Percentiles rank a stretch among this genome's conserved stretches.
Evolutionary conservation across 2,797 vertebrate genomes (phyloP).

Genomic region (Rhynchotus rufescens): DNA sequence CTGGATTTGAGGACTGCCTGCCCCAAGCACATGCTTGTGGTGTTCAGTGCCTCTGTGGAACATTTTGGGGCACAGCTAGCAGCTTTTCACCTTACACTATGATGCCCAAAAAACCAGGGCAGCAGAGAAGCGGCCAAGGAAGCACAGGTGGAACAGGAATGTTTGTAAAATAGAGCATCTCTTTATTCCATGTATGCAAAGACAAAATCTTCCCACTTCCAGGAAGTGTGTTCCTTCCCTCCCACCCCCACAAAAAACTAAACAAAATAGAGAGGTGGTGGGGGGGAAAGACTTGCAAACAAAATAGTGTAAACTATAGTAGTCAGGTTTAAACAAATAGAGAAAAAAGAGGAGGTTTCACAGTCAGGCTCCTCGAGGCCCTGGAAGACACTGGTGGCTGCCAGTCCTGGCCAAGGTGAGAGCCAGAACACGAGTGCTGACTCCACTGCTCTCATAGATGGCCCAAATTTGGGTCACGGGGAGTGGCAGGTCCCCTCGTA

Average conservation of each 20-base stretch:
- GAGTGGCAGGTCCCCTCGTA: too few relatives aligned
- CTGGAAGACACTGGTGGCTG: too few relatives aligned
- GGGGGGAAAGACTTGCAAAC: neutral
- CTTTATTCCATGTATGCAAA: slow-evolving; percentile 56
- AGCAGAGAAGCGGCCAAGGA: neutral
- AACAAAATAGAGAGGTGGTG: neutral
- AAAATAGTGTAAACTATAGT: neutral
- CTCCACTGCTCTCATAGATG: too few relatives aligned
- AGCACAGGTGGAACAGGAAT: fast-evolving
- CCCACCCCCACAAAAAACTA: fast-evolving
- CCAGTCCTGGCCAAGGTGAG: too few relatives aligned
- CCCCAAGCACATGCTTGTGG: too few relatives aligned
- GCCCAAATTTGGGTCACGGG: too few relatives aligned
- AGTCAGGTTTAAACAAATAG: neutral
- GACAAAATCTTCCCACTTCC: neutral
- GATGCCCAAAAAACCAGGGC: too few relatives aligned
- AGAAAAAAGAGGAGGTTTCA: neutral
- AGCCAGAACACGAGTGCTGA: too few relatives aligned
- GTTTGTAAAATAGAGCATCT: slow-evolving; percentile 49
- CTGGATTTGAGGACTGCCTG: too few relatives aligned
- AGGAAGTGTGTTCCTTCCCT: neutral
- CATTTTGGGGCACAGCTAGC: neutral
- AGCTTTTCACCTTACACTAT: neutral
- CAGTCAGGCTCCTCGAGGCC: neutral
- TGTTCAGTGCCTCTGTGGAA: too few relatives aligned